Percentiles rank a stretch among this genome's conserved stretches.
Conservation (phyloP, 1,140 invertebrate species). For the Drosophila fuyamai region DNA sequence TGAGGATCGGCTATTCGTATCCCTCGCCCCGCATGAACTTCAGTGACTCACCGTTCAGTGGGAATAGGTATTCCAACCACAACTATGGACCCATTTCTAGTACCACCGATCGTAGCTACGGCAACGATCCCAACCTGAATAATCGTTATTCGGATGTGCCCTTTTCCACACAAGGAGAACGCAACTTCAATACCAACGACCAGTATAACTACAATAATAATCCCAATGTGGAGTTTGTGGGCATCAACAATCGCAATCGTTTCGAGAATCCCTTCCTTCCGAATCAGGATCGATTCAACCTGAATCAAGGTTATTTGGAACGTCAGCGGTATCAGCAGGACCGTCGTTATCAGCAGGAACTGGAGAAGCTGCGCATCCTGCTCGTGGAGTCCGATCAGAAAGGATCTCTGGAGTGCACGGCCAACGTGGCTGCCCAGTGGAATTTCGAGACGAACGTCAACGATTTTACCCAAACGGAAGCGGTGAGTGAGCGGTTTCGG, state of each 20-base stretch:
- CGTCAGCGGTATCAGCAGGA: conserved; percentile 78
- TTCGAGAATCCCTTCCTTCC: conserved; percentile 71
- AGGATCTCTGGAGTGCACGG: conserved; percentile 91
- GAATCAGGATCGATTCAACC: conserved; percentile 79
- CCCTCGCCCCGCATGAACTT: conserved; percentile 63
- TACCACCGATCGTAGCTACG: conserved; percentile 56
- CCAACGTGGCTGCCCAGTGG: conserved; percentile 94
- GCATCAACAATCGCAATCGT: conserved; percentile 62
- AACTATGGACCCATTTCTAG: conserved; percentile 63
- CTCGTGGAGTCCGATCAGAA: conserved; percentile 89
- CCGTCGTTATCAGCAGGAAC: conserved; percentile 76
- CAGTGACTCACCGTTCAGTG: conserved; percentile 77
- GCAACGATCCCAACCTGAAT: conserved; percentile 42
- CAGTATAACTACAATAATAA: conserved; percentile 64
- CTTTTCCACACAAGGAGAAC: conserved; percentile 16
- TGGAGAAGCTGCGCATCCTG: conserved; percentile 85
- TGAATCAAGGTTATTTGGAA: conserved; percentile 68
- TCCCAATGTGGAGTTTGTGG: conserved; percentile 67
- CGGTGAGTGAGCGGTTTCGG: conserved; percentile 87
- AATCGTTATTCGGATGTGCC: conserved; percentile 26
- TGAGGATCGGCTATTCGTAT: conserved; percentile 73
- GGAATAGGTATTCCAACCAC: conserved; percentile 64
- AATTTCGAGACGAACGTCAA: conserved; percentile 95
- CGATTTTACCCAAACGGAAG: conserved; percentile 91
- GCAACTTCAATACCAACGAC: conserved; percentile 52